Base-by-base conservation (phyloP, 2,113 vertebrate species). In the Hylia prasina region DNA sequence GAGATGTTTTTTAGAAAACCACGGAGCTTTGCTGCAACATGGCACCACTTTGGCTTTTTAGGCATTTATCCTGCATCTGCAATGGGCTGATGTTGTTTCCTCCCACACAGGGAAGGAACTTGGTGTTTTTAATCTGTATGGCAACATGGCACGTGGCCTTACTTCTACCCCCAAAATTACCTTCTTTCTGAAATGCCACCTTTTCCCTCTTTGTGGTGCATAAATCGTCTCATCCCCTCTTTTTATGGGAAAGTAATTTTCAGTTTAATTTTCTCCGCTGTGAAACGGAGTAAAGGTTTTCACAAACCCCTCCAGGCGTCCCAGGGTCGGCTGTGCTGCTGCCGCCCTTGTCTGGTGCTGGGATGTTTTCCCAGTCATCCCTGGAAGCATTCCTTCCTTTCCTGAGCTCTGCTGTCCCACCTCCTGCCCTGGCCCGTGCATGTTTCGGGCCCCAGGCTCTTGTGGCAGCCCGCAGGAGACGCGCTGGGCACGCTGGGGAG, bases 251-350 rank as follows among this genome's bases (percentile, higher is more conserved):
- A 94, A 91, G 56, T 27, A 11, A 83, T 64, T 81, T 73, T 42
- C 56, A 12, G 60, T 91, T 94, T 94, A 50, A 84, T 91, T 94
- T 92, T 75, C 42, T 89, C 25, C 58, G 6, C 35, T n/a, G 16
- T 54, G 40, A 25, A 30, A 80, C 5, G 5, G 8, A 66, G 39
- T 75, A 25, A 64, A 0, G 1, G 25, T 79, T 89, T 94, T 72
- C 73, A 47, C 57, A 42, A 25, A 24, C 6, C 56, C 82, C 66
- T 30, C 7, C 30, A 24, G 69, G 85, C 45, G 60, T 50, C 25
- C 17, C 4, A 14, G 75, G 61, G 23, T 90, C 30, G 24, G 57
- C 39, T 42, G 69, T 73, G 84, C 35, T 40, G n/a, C 42, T 64
- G 5, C 37, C 40, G 37, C 45, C 25, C 39, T 21, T 53, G 28